Percentiles rank a stretch among this genome's conserved stretches.
Evolutionary conservation across 2,113 vertebrate genomes (phyloP).

Genomic region (Odocoileus virginianus): DNA sequence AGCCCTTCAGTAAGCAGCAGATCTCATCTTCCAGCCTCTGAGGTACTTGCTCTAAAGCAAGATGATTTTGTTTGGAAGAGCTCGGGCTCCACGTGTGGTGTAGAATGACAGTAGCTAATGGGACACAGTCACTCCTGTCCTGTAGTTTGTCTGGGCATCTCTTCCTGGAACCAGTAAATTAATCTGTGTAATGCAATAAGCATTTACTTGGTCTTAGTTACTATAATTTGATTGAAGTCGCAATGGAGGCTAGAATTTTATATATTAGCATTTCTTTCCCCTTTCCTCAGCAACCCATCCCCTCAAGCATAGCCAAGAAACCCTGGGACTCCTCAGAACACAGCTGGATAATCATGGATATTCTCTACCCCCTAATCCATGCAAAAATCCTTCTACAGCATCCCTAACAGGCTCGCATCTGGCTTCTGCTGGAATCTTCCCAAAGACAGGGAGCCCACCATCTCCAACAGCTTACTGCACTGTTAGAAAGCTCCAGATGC

Average conservation of each 20-base stretch:
- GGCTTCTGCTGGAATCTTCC: background rate
- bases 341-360: background rate
- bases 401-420: background rate
- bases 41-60: background rate
- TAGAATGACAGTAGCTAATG: background rate
- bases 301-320: background rate
- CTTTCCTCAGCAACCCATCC: background rate
- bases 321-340: background rate
- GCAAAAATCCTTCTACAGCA: background rate
- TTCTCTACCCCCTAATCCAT: background rate
- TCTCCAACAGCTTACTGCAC: background rate
- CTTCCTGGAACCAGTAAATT: background rate
- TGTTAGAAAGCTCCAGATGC: background rate
- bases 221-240: background rate
- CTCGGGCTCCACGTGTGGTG: fast-evolving
- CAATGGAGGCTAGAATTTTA: background rate
- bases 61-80: background rate
- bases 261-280: background rate
- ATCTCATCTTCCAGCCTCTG: background rate
- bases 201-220: background rate
- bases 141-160: background rate
- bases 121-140: background rate
- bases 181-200: background rate
- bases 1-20: background rate
- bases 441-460: background rate